Base-by-base conservation (phyloP, 2,888 invertebrate species). In the Drosophila percnosoma region DNA sequence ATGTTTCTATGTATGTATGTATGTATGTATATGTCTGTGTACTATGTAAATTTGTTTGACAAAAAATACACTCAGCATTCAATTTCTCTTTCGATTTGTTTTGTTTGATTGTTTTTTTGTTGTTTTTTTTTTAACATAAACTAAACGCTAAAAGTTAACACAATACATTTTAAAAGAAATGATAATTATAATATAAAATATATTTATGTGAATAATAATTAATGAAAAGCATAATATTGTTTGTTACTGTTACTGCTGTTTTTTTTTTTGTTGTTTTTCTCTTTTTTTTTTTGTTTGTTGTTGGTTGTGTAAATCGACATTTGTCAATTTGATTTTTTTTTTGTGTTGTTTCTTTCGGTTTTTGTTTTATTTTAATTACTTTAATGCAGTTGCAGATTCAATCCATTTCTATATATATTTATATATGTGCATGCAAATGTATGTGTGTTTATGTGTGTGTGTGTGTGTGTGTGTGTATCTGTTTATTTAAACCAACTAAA, bases 21-120 rank as follows among this genome's bases (percentile, higher is more conserved):
- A 55, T 68, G 61, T 63, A 60, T 55, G 62, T 73, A 59, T 69
- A 57, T 63, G n/a, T 69, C 27, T 57, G 27, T 60, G 62, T 67
- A 60, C 24, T 77, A 84, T 84, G 80, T 87, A 87, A 78, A 81
- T 86, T 86, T 86, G 85, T 86, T 86, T 82, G 83, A 87, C 87
- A 87, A 86, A 87, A 87, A 87, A 82, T 87, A 86, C 85, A 87
- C 80, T 80, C 76, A 65, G 75, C 77, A 75, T 75, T 68, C 45
- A 57, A 73, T 71, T 78, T 67, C 68, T 53, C 60, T 58, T 54
- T 71, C 52, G 53, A 54, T 57, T 68, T 65, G 53, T 63, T 63
- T 51, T 55, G 61, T 60, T 73, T 78, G 53, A 67, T 36, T 58
- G 45, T 60, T 49, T n/a, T 34, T 29, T 63, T 45, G 33, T 58